Evolutionary conservation across 2,113 vertebrate species (phyloP).

Genomic region (Redunca redunca): DNA sequence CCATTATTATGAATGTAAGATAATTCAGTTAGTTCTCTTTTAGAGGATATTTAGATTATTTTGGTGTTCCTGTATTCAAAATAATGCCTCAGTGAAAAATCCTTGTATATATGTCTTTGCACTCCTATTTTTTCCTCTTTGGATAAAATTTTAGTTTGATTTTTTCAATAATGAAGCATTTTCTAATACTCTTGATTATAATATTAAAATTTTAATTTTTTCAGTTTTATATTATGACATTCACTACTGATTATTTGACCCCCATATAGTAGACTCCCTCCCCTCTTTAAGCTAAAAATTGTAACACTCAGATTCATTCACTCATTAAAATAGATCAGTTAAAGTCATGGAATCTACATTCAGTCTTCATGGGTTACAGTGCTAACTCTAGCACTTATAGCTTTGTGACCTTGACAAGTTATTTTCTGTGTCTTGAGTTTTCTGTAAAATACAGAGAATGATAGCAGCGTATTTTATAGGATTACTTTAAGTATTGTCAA

Average conservation of each 20-base stretch:
- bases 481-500: not conserved
- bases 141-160: not conserved
- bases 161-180: not conserved
- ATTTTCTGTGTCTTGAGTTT: slow-evolving; percentile 17
- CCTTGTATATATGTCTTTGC: not conserved
- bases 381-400: not conserved
- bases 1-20: not conserved
- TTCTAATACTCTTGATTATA: not conserved
- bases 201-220: not conserved
- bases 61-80: slow-evolving; percentile 7
- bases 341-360: not conserved
- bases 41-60: not conserved
- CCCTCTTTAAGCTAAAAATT: not conserved
- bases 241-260: not conserved
- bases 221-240: not conserved
- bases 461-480: not conserved
- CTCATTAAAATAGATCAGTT: not conserved
- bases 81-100: not conserved
- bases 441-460: not conserved
- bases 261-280: not conserved
- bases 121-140: not conserved
- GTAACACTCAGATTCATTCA: not conserved
- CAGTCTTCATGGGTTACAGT: not conserved
- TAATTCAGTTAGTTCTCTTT: not conserved
- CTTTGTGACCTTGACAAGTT: not conserved